phyloP scores from a whole-genome alignment of 1,140 invertebrate species.

The Anastatus disparis region DNA sequence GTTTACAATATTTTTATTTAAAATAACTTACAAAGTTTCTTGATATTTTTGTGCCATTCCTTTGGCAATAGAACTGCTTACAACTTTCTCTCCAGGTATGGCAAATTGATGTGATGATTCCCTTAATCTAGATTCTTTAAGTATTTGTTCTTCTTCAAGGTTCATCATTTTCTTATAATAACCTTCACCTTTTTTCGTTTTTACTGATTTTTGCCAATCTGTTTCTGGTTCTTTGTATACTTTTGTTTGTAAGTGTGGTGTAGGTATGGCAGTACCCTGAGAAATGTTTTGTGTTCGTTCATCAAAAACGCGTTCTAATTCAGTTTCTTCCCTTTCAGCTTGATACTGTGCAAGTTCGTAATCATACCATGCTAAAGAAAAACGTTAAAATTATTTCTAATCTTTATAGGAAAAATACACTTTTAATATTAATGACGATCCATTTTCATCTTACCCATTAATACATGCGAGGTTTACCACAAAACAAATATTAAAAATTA shows the following conservation, averaged over 20 bases:
- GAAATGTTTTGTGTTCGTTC: slow-evolving; percentile 78
- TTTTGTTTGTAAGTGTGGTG: slow-evolving; percentile 75
- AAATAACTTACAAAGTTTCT: slow-evolving; percentile 82
- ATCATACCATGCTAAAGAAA: slow-evolving; percentile 89
- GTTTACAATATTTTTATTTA: not conserved
- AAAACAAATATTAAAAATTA: not conserved
- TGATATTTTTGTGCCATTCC: slow-evolving; percentile 88
- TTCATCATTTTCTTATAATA: slow-evolving; percentile 86
- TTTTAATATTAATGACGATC: slow-evolving; percentile 21
- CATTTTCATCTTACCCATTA: slow-evolving; percentile 20
- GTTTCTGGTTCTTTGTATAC: slow-evolving; percentile 78
- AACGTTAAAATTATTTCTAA: slow-evolving; percentile 36
- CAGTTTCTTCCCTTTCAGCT: slow-evolving; percentile 83
- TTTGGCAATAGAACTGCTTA: slow-evolving; percentile 80
- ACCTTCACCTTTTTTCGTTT: slow-evolving; percentile 84
- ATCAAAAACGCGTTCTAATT: slow-evolving; percentile 88
- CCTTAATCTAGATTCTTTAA: slow-evolving; percentile 81
- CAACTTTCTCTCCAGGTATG: slow-evolving; percentile 84
- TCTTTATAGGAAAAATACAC: not conserved
- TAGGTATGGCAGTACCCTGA: slow-evolving; percentile 72
- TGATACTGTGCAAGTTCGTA: slow-evolving; percentile 86
- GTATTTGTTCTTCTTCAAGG: slow-evolving; percentile 84
- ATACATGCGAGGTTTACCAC: slow-evolving; percentile 25
- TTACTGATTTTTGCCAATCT: slow-evolving; percentile 86
- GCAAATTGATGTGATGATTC: slow-evolving; percentile 84